Evolutionary conservation across 2,797 vertebrate species (phyloP).

Genomic region (Oryzias dopingdopingensis): DNA sequence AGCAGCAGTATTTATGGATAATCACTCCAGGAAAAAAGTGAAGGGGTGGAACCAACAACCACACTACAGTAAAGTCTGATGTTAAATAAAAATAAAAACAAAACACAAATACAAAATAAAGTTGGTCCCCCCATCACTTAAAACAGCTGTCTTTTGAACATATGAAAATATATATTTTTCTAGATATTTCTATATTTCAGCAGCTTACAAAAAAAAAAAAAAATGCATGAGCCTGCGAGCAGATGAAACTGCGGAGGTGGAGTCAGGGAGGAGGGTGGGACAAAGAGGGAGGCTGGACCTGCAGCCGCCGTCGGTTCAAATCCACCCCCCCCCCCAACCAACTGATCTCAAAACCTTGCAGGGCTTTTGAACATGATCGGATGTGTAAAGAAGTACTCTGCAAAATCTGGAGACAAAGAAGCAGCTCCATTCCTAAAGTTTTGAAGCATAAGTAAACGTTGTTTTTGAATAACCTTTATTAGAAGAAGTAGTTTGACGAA

Average conservation of each 20-base stretch:
- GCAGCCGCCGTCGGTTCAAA: conserved; percentile 78
- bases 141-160: conserved; percentile 79
- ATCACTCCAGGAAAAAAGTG: conserved; percentile 63
- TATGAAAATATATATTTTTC: conserved; percentile 79
- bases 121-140: conserved; percentile 83
- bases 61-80: conserved; percentile 96
- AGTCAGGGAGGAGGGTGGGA: conserved; percentile 18
- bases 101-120: conserved; percentile 87
- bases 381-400: conserved; percentile 16
- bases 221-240: conserved; percentile 83
- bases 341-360: conserved; percentile 1
- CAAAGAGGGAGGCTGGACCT: conserved; percentile 81
- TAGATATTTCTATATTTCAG: conserved; percentile 78
- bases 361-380: conserved; percentile 27
- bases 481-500: no score
- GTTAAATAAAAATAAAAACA: conserved; percentile 83
- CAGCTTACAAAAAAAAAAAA: conserved; percentile 87
- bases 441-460: no score
- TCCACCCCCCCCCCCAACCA: conserved; percentile 5
- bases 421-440: no score
- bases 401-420: neutral
- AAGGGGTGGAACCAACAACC: conserved; percentile 84
- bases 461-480: no score
- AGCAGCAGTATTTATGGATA: conserved; percentile 85
- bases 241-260: conserved; percentile 72